Percentiles rank a stretch among this genome's conserved stretches.
Evolutionary conservation across 2,113 vertebrate genomes (phyloP).

Genomic region (Carassius carassius): DNA sequence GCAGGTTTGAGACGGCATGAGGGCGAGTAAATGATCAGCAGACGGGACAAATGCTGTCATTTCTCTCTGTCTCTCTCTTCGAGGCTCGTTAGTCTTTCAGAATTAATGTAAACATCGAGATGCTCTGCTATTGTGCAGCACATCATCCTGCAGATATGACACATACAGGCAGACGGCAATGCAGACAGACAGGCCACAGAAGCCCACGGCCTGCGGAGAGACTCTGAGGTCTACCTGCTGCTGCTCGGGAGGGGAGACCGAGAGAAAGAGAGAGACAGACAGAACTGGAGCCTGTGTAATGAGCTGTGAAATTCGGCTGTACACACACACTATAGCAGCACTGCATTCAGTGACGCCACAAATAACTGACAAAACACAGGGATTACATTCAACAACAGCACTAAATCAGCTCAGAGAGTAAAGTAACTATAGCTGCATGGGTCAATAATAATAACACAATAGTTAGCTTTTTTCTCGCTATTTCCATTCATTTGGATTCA

Average conservation of each 20-base stretch:
- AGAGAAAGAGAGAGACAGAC: not conserved
- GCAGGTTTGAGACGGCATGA: not conserved
- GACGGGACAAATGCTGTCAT: not conserved
- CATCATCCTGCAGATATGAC: conserved; percentile 31
- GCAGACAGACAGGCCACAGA: conserved; percentile 10
- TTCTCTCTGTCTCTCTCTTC: conserved; percentile 45
- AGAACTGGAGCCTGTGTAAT: conserved; percentile 3
- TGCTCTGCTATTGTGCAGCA: conserved; percentile 29
- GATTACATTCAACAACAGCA: not conserved
- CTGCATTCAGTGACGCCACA: conserved; percentile 26
- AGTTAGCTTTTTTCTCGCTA: not conserved
- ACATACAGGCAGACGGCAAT: conserved; percentile 24
- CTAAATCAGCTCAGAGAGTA: not conserved
- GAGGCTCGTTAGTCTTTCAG: conserved; percentile 42
- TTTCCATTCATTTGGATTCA: not conserved
- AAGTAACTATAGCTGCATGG: not conserved
- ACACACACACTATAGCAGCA: conserved; percentile 31
- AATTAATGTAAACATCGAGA: conserved; percentile 17
- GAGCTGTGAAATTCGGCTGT: conserved; percentile 40
- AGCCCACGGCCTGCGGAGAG: conserved; percentile 19
- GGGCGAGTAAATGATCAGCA: not conserved
- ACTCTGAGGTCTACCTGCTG: conserved; percentile 36
- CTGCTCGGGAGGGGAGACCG: conserved; percentile 49
- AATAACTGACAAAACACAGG: conserved; percentile 12
- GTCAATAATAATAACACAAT: not conserved